These are phyloP conservation scores for Deilephila elpenor DNA, from an alignment of 2,888 invertebrate genomes.

Conservation along the genomic window DNA sequence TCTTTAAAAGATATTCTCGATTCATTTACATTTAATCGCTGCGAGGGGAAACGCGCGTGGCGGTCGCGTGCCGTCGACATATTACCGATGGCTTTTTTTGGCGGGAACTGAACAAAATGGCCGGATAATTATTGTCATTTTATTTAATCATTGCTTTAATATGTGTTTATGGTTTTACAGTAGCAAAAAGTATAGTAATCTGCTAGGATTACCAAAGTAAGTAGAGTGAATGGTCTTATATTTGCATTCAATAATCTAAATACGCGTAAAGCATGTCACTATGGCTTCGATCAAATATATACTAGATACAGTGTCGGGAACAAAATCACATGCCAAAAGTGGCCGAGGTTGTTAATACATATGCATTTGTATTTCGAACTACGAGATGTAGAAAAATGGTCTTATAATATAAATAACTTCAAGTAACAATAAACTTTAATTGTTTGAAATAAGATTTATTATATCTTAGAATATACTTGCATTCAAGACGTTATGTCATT, in stretches of 20 bases:
- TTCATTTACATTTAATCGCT: constrained; percentile 71
- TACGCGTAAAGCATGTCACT: not conserved
- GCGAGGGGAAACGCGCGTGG: constrained; percentile 66
- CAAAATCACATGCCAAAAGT: too few relatives aligned
- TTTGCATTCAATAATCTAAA: not conserved
- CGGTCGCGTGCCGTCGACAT: constrained; percentile 69
- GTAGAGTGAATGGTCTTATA: too few relatives aligned
- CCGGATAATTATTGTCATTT: constrained; percentile 29
- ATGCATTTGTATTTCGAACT: too few relatives aligned
- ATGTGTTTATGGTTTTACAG: constrained; percentile 4
- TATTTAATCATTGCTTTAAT: constrained; percentile 2
- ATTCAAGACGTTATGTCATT: too few relatives aligned
- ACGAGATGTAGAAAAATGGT: too few relatives aligned
- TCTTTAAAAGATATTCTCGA: constrained; percentile 63
- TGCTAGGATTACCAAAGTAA: not conserved
- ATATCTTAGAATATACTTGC: too few relatives aligned
- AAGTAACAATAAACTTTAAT: too few relatives aligned
- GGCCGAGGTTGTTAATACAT: too few relatives aligned
- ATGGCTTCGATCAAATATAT: too few relatives aligned
- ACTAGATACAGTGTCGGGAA: too few relatives aligned
- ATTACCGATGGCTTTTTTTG: constrained; percentile 64
- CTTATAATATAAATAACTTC: too few relatives aligned
- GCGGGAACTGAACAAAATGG: constrained; percentile 28
- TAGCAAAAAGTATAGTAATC: not conserved
- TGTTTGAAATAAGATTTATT: too few relatives aligned